Percentiles rank a stretch among this genome's conserved stretches.
Evolutionary conservation across 53 echinoderm and acorn worm species (phyloP).

Genomic region (Patiria pectinifera): DNA sequence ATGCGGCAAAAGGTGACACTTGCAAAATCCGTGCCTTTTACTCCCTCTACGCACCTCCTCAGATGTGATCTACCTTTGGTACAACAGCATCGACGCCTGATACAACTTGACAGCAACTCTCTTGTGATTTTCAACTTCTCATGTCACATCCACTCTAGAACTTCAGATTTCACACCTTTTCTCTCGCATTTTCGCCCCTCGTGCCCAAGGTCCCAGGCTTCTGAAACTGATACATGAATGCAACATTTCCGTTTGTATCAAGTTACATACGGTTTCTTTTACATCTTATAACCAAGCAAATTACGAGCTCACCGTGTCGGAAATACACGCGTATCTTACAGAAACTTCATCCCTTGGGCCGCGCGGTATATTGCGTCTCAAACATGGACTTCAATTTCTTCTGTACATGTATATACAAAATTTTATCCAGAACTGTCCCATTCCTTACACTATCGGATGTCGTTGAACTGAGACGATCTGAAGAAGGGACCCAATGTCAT

Average conservation of each 20-base stretch:
- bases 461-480: too few relatives aligned
- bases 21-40: not conserved
- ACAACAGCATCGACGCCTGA: not conserved
- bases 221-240: constrained; percentile 3
- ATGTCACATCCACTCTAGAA: not conserved
- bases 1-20: constrained; percentile 7
- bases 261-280: not conserved
- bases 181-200: not conserved
- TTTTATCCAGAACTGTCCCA: too few relatives aligned
- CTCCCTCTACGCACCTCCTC: not conserved
- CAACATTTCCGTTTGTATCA: not conserved
- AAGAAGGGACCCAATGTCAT: too few relatives aligned
- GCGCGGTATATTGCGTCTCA: too few relatives aligned
- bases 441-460: too few relatives aligned
- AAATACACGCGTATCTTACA: not conserved
- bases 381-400: too few relatives aligned
- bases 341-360: not conserved
- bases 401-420: too few relatives aligned
- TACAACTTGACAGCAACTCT: not conserved
- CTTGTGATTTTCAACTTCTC: not conserved
- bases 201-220: not conserved
- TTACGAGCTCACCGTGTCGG: not conserved
- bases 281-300: not conserved
- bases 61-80: not conserved
- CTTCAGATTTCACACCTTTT: not conserved